Evolutionary conservation across 2,797 vertebrate species (phyloP).

Genomic region (Liasis olivaceus): DNA sequence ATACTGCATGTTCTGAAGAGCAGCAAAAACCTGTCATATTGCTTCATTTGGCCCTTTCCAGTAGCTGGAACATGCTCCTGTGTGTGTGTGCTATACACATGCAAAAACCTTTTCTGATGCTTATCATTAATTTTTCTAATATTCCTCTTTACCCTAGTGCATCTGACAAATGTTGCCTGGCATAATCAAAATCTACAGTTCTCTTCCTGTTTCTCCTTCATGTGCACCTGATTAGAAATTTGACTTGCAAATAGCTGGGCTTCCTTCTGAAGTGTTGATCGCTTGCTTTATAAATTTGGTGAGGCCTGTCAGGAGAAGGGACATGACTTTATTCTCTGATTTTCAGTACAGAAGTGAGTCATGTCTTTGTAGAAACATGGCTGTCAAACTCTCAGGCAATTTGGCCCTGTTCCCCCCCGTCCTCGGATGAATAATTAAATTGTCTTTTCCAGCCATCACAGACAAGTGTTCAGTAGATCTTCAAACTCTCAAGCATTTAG

Average conservation of each 20-base stretch:
- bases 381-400: background rate
- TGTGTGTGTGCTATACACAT: background rate
- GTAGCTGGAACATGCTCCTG: background rate
- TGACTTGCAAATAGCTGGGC: slow-evolving; percentile 5
- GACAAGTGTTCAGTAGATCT: background rate
- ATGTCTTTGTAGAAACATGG: background rate
- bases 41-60: background rate
- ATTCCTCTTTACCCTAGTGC: background rate
- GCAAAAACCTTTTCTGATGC: background rate
- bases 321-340: background rate
- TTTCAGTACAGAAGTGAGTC: background rate
- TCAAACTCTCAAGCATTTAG: background rate
- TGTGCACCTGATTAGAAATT: slow-evolving; percentile 13
- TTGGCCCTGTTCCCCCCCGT: slow-evolving; percentile 12
- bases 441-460: background rate
- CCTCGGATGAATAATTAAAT: slow-evolving; percentile 27
- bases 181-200: background rate
- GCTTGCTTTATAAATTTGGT: background rate
- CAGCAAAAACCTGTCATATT: background rate
- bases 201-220: background rate
- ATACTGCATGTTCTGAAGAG: background rate
- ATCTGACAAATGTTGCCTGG: background rate
- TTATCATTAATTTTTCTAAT: background rate
- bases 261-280: background rate
- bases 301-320: slow-evolving; percentile 1